Percentiles rank a stretch among this genome's conserved stretches.
Evolutionary conservation across 2,113 vertebrate genomes (phyloP).

Genomic region (Beaufortia kweichowensis): DNA sequence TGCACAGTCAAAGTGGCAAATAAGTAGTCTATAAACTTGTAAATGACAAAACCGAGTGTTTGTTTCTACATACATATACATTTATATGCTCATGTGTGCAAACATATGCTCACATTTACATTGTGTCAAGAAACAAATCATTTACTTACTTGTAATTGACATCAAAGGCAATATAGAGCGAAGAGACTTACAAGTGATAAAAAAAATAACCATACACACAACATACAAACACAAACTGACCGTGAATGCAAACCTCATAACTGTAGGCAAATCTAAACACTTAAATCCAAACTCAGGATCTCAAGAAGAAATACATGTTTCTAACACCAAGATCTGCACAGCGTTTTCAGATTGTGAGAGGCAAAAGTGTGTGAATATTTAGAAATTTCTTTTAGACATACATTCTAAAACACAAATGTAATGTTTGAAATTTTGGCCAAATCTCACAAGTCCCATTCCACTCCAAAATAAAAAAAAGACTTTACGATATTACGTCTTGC

Average conservation of each 20-base stretch:
- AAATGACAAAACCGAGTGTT: not conserved
- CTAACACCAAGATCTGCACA: not conserved
- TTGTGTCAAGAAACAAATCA: slow-evolving; percentile 7
- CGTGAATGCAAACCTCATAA: slow-evolving; percentile 15
- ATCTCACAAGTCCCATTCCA: not conserved
- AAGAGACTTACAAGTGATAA: slow-evolving; percentile 60
- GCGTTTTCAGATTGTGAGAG: not conserved
- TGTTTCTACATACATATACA: not conserved
- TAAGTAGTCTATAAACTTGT: slow-evolving; percentile 17
- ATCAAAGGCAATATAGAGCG: slow-evolving; percentile 1
- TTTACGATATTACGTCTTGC: not conserved
- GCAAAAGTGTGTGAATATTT: not conserved
- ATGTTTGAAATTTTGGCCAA: not conserved
- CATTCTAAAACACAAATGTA: not conserved
- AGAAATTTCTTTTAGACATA: not conserved
- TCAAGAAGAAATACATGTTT: not conserved
- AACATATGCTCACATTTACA: slow-evolving; percentile 14
- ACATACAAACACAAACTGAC: not conserved
- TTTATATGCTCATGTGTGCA: not conserved
- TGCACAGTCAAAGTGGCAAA: not conserved
- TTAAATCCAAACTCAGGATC: not conserved
- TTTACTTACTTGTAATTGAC: slow-evolving; percentile 4
- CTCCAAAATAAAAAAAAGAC: not conserved
- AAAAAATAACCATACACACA: slow-evolving; percentile 52
- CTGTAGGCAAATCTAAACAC: not conserved